Evolutionary conservation across 2,888 invertebrate genomes (phyloP), one percentile per base, ranked within the genome.

Genomic region (Nebria brevicollis): DNA sequence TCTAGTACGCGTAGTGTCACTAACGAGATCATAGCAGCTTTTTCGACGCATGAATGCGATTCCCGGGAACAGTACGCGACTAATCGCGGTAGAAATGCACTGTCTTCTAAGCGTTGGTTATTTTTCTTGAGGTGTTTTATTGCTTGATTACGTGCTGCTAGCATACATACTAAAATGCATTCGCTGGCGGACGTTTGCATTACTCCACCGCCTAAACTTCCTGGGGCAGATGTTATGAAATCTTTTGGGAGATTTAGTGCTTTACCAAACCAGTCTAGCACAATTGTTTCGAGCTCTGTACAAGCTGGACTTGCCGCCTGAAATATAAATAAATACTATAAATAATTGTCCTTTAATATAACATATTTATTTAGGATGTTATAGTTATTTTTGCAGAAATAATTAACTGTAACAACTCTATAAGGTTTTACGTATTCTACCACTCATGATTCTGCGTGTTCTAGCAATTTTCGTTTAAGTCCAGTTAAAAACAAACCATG

Each of bases 101-200:
- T 95, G 84, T 96, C 95, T 75, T 90, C 91, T 77, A 85, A 87
- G 73, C 90, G 90, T 8, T 84, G 86, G 77, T 88, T 88, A 70
- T 88, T 88, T 41, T 91, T 90, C 86, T 93, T 94, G n/a, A 95
- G 88, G 82, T 91, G 90, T 82, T 92, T 91, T 75, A 95, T 94
- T n/a, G 94, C 93, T 83, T 93, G 92, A 10, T 92, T 92, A 72
- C 96, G 90, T 0, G 96, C 96, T 0, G 95, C 95, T 25, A 96
- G 89, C 91, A 96, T 92, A 41, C 93, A 92, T 8, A 96, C 95
- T 4, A 96, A 89, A 10, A 95, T 93, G 87, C 95, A 95, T 87
- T 96, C 96, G 75, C 95, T 95, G 2, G 96, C 96, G 0, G 96
- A 95, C 0, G 95, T 94, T 90, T 95, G 95, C 66, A 96, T 93